These are phyloP conservation scores for Ivindomyrus marchei DNA, from an alignment of 2,113 vertebrate species.

Conservation along the genomic window DNA sequence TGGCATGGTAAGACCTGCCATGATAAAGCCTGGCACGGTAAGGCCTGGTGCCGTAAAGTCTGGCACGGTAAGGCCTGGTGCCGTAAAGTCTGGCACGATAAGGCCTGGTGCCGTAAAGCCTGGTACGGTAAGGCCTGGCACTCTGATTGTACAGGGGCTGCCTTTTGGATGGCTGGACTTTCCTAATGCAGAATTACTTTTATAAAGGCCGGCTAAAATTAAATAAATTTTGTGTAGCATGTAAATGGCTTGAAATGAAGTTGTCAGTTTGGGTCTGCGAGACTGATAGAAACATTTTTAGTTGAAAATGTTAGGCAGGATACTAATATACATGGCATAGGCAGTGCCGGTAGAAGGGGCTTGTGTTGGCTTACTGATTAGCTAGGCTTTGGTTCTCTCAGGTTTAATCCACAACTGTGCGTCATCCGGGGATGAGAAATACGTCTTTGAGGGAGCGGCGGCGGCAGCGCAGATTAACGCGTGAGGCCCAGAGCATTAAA, in stretches of 20 bases:
- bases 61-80: no score
- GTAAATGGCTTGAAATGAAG: not conserved
- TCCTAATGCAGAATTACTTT: not conserved
- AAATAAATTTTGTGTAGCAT: not conserved
- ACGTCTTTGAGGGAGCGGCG: not conserved
- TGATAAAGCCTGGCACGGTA: no score
- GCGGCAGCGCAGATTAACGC: not conserved
- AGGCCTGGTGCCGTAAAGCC: no score
- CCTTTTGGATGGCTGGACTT: not conserved
- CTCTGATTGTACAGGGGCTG: not conserved
- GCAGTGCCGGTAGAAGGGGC: not conserved
- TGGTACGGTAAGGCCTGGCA: not conserved
- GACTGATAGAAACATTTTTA: not conserved
- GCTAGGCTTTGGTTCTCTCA: not conserved
- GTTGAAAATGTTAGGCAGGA: not conserved
- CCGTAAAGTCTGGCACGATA: no score
- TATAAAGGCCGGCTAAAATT: not conserved
- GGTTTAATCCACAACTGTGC: not conserved
- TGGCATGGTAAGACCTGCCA: no score
- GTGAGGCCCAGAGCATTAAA: not conserved
- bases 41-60: no score
- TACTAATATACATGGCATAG: not conserved
- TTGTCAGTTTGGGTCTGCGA: not conserved
- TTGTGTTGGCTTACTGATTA: not conserved
- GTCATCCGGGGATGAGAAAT: not conserved